Base-by-base conservation (phyloP, 2,888 invertebrate genomes). In the Litoditis marina region DNA sequence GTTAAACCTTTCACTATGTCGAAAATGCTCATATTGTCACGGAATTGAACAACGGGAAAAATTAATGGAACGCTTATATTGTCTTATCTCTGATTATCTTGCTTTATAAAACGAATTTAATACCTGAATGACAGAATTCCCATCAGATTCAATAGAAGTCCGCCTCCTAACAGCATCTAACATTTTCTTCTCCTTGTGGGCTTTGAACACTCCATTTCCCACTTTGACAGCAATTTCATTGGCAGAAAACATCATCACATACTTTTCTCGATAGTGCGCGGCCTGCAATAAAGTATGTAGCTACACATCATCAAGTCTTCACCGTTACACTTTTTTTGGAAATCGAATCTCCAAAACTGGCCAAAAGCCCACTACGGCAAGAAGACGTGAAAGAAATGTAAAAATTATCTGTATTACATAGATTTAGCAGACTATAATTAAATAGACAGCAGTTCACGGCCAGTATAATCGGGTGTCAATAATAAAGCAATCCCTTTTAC, bases 221-320 rank as follows among this genome's bases (percentile, higher is more conserved):
- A 46, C 46, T 6, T 57, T 50, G 19, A 50, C 57, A 6, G 51
- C 57, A n/a, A 50, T 57, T 8, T 62, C 42, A 36, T 57, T 62
- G 19, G 11, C 19, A 25, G 30, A 32, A 36, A 51, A 57, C 1
- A 57, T 3, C 16, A 13, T 44, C 7, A 62, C 22, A 39, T 56
- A 46, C 5, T 30, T 28, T 8, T 30, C 39, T 36, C 50, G 28
- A 13, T 57, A 27, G 22, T 57, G n/a, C 22, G 30, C 22, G 7
- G 51, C 52, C 62, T 62, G 22, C 34, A 62, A 50, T 47, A 11
- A 52, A 47, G 2, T 11, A 16, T 39, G 4, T 19, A 31, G 2
- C 3, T 28, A 28, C 3, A 5, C 6, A 16, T 50, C 8, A 2
- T 47, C 11, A 47, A 39, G 39, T 39, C n/a, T n/a, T n/a, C 39